Evolutionary conservation across 1,140 invertebrate species (phyloP).

Genomic region (Drosophila busckii): DNA sequence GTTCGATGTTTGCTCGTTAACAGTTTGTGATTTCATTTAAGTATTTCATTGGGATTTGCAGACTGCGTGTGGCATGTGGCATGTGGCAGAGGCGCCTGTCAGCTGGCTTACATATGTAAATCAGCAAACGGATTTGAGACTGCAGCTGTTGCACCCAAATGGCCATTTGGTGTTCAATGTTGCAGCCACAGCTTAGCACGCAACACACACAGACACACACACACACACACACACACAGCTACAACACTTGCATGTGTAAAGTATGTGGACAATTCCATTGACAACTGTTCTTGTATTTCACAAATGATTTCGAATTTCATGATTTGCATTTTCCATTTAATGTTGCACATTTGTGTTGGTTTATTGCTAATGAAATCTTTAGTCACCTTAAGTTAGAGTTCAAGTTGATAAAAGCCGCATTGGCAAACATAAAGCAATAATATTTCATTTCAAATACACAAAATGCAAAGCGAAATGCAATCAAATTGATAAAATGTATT

Average conservation of each 20-base stretch:
- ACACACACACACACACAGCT: not conserved
- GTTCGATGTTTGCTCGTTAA: conserved; percentile 34
- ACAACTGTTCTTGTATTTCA: conserved; percentile 16
- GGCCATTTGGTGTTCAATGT: conserved; percentile 59
- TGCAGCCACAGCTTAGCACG: conserved; percentile 38
- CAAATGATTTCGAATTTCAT: conserved; percentile 33
- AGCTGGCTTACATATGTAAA: conserved; percentile 42
- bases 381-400: too few species aligned
- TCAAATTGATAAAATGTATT: too few species aligned
- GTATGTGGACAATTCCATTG: conserved; percentile 13
- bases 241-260: not conserved
- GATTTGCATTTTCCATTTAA: too few species aligned
- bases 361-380: too few species aligned
- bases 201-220: conserved; percentile 15
- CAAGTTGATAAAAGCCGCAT: too few species aligned
- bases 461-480: too few species aligned
- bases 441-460: too few species aligned
- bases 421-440: too few species aligned
- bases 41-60: conserved; percentile 40
- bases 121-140: conserved; percentile 31
- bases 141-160: conserved; percentile 40
- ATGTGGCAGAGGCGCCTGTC: conserved; percentile 1
- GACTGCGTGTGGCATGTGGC: conserved; percentile 1
- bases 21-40: conserved; percentile 44
- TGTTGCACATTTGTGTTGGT: too few species aligned